These are phyloP conservation scores for Fragum whitleyi DNA, from an alignment of 2,888 invertebrate species.

Conservation along the genomic window DNA sequence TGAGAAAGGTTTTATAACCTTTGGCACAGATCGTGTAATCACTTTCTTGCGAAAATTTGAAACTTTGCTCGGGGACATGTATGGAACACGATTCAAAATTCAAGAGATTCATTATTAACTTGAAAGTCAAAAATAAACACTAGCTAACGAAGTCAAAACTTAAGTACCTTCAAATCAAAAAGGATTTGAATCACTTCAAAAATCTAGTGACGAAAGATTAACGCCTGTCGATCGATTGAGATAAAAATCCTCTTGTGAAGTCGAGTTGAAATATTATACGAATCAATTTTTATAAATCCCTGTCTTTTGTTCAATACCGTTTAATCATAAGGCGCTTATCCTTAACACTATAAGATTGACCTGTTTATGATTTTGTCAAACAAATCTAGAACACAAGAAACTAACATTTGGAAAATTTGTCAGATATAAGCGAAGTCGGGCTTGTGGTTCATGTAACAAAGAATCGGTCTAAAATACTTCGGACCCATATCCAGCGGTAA, in stretches of 20 bases:
- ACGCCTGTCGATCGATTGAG: background rate
- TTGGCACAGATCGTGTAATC: no score
- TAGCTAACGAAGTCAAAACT: background rate
- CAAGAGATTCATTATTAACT: background rate
- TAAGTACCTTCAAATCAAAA: background rate
- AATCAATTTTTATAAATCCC: slow-evolving; percentile 4
- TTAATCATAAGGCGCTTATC: background rate
- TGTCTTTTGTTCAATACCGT: background rate
- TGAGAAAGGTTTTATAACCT: no score
- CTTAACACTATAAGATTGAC: background rate
- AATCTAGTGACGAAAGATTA: background rate
- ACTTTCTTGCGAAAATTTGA: no score
- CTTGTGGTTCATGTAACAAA: no score
- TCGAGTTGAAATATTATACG: slow-evolving; percentile 4
- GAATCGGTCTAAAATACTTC: no score
- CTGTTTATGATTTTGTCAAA: background rate
- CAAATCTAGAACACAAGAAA: no score
- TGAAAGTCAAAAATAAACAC: background rate
- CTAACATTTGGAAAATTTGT: no score
- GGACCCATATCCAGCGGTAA: no score
- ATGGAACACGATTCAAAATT: no score
- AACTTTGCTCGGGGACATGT: no score
- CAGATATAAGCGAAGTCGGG: no score
- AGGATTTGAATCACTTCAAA: background rate
- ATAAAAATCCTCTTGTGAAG: background rate